Evolutionary conservation across 2,113 vertebrate species (phyloP).

Genomic region (Channa maculata): DNA sequence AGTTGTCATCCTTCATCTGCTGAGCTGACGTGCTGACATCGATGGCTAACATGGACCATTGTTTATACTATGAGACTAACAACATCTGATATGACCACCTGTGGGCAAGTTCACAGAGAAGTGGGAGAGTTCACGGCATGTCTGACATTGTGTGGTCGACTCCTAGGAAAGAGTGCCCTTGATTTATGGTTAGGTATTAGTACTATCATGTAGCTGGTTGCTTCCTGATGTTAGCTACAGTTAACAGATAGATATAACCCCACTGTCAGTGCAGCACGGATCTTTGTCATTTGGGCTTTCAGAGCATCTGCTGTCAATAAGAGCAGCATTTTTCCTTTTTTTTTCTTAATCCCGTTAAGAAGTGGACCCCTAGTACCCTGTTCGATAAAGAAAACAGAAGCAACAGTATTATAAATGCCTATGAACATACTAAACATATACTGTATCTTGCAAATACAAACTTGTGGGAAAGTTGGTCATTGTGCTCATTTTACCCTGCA

Average conservation of each 20-base stretch:
- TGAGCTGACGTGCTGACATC: conserved; percentile 57
- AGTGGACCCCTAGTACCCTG: too few relatives aligned
- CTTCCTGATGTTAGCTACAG: conserved; percentile 34
- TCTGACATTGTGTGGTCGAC: conserved; percentile 59
- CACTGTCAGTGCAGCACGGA: neutral
- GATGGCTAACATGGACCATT: conserved; percentile 58
- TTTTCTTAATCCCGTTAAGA: neutral
- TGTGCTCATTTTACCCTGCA: neutral
- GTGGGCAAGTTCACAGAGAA: conserved; percentile 59
- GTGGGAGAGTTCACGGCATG: conserved; percentile 56
- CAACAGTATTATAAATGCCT: too few relatives aligned
- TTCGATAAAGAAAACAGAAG: too few relatives aligned
- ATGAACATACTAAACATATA: too few relatives aligned
- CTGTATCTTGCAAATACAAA: too few relatives aligned
- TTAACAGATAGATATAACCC: neutral
- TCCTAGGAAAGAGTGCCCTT: conserved; percentile 38
- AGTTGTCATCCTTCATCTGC: conserved; percentile 70
- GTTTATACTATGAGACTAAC: conserved; percentile 54
- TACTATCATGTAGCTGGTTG: conserved; percentile 55
- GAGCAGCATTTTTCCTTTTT: neutral
- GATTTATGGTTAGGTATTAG: conserved; percentile 59
- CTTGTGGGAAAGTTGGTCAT: too few relatives aligned
- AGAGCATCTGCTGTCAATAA: neutral
- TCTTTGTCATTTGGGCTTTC: neutral
- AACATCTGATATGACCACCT: conserved; percentile 77